Evolutionary conservation across 2,888 invertebrate species (phyloP), one percentile per base, ranked within the genome.

Genomic region (Lampropteryx suffumata): DNA sequence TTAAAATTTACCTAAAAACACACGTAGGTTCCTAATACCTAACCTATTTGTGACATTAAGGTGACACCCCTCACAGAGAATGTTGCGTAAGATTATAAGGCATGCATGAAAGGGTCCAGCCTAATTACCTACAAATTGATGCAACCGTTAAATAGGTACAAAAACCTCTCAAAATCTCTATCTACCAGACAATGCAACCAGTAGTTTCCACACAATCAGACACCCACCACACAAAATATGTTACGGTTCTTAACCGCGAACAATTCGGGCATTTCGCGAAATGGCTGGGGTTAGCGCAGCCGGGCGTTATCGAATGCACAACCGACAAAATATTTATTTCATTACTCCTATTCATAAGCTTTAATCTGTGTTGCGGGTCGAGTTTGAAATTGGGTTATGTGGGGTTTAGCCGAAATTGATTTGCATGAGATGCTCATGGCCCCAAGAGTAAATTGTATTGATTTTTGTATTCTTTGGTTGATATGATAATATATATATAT

Each of bases 271-370:
- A 76, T 82, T 82, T 83, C 74, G 74, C 77, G 77, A 84, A 84
- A 86, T 82, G 83, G 79, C 82, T 69, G 74, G 86, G 86, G 84
- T 79, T 82, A 76, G 82, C 64, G 72, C 85, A 79, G 58, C 72
- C 83, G 69, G 78, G 79, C 87, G 88, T 84, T 73, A 74, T 73
- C 72, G 79, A 80, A 80, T 82, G 84, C 83, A 80, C 84, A 78
- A 84, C 86, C 89, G 88, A 83, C 88, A 81, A 89, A 90, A 90
- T 89, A 85, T 90, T 90, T 90, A 89, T 90, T 90, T 89, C 89
- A 90, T 90, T 90, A 90, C 86, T 84, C 81, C 87, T 83, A 89
- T 90, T 90, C 89, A 89, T 87, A 71, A 79, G 71, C 73, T 75
- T 74, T 88, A 89, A 90, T 87, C 89, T 85, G 80, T 75, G 87